Evolutionary conservation across 1,140 invertebrate species (phyloP), one percentile per base, ranked within the genome.

Genomic region (Xylocopa sonorina): DNA sequence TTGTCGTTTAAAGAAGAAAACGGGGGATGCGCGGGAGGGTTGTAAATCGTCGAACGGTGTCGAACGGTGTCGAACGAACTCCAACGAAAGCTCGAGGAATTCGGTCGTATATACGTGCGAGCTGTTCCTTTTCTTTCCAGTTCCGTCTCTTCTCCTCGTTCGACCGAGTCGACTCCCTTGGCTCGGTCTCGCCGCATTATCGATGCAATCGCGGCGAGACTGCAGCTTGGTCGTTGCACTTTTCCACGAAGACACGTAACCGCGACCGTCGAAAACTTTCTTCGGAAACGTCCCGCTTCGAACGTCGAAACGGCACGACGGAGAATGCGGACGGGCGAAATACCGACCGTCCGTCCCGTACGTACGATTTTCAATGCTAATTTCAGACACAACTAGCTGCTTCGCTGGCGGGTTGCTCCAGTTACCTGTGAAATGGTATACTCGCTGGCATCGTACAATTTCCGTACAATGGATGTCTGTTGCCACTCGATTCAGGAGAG

Each of bases 351-450:
- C 55, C 29, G 50, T 58, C 27, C 18, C 4, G 58, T 63, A 38
- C 46, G 64, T 73, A 51, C 75, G 74, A 85, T 73, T 84, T 84
- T 85, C 78, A 73, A 78, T 81, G 82, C 78, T 81, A 78, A 84
- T 84, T 81, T 84, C 41, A 27, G 74, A 69, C 82, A 58, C 80
- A 75, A 64, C 80, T 34, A 48, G 38, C 51, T 60, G 77, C 51
- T 73, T n/a, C 32, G n/a, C 67, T 48, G 60, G 58, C 68, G 34
- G 46, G 24, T 58, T n/a, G 32, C 24, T 29, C 41, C n/a, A 27
- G 48, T 64, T 27, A 67, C 18, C 46, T 51, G 50, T 64, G 60
- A 64, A 80, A 79, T 50, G 51, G 50, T 71, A 43, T 21, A n/a
- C 5, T 75, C 51, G 64, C 63, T 58, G 64, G 76, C 73, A 68